Conservation (phyloP, 2,113 vertebrate genomes). For the Gopherus evgoodei region DNA sequence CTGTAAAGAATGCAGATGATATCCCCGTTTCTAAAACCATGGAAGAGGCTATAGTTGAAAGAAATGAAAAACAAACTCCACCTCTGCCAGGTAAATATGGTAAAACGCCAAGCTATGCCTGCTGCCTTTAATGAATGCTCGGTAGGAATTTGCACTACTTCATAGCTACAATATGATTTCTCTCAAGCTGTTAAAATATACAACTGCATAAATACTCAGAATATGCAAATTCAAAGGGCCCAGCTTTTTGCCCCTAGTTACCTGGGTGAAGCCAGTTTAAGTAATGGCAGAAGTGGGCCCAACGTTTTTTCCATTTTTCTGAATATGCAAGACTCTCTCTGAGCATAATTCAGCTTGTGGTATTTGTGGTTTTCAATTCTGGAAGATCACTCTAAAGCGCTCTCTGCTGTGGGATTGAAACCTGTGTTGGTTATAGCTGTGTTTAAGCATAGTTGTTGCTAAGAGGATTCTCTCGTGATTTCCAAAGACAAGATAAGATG, state of each 20-base stretch:
- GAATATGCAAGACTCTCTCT: neutral
- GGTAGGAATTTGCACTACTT: neutral
- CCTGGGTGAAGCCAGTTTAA: neutral
- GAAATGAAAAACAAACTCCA: constrained; percentile 88
- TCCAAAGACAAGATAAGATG: neutral
- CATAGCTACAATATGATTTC: neutral
- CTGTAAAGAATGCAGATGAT: constrained; percentile 89
- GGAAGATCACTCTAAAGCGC: neutral
- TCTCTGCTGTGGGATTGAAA: neutral
- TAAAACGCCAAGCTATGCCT: neutral
- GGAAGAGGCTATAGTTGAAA: constrained; percentile 84
- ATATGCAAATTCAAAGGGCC: neutral
- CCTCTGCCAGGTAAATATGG: constrained; percentile 89
- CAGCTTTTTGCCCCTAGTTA: neutral
- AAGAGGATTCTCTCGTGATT: neutral
- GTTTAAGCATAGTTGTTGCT: neutral
- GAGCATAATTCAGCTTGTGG: neutral
- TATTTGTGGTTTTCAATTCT: neutral
- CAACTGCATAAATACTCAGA: neutral
- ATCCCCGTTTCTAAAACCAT: constrained; percentile 80
- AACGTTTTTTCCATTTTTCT: neutral
- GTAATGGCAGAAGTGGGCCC: neutral
- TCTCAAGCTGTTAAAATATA: neutral
- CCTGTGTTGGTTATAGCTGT: neutral
- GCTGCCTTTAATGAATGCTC: neutral